Evolutionary conservation across 2,888 invertebrate species (phyloP).

Genomic region (Ashinkailepas kermadecensis): DNA sequence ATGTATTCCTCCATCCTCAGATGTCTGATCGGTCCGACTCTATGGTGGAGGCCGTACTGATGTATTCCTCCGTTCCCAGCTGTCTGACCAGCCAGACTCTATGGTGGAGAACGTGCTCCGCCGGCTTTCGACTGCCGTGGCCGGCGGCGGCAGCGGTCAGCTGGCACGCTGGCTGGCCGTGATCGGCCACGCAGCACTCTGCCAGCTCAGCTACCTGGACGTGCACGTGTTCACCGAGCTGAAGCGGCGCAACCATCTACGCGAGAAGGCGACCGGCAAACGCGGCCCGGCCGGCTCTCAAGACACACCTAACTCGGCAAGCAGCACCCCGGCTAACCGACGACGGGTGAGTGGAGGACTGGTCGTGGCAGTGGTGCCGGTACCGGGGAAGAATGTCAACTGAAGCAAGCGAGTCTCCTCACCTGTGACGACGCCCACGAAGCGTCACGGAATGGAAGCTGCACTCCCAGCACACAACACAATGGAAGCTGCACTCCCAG

Average conservation of each 20-base stretch:
- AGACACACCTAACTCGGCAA: slow-evolving; percentile 51
- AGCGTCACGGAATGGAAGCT: too few species aligned
- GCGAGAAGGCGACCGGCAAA: slow-evolving; percentile 42
- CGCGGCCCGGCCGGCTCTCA: slow-evolving; percentile 35
- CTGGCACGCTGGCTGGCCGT: slow-evolving; percentile 49
- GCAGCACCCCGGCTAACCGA: slow-evolving; percentile 28
- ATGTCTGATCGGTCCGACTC: too few species aligned
- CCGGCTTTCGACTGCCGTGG: neutral
- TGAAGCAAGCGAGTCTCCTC: too few species aligned
- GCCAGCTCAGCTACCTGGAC: slow-evolving; percentile 74
- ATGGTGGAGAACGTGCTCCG: neutral
- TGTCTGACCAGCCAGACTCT: neutral
- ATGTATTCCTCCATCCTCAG: neutral
- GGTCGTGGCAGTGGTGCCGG: too few species aligned
- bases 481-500: too few species aligned
- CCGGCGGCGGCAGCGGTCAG: slow-evolving; percentile 12
- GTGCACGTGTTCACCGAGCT: slow-evolving; percentile 74
- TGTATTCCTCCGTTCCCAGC: neutral
- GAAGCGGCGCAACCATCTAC: slow-evolving; percentile 54
- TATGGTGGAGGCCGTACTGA: too few species aligned
- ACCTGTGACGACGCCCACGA: too few species aligned
- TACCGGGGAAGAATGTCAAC: too few species aligned
- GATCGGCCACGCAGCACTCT: slow-evolving; percentile 65
- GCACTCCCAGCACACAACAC: too few species aligned
- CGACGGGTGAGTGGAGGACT: slow-evolving; percentile 27